A percentile compares a stretch with the other conserved stretches of the same genome.
These are phyloP conservation scores for Pleuronectes platessa DNA, from an alignment of 2,113 vertebrate genomes.

Conservation along the genomic window DNA sequence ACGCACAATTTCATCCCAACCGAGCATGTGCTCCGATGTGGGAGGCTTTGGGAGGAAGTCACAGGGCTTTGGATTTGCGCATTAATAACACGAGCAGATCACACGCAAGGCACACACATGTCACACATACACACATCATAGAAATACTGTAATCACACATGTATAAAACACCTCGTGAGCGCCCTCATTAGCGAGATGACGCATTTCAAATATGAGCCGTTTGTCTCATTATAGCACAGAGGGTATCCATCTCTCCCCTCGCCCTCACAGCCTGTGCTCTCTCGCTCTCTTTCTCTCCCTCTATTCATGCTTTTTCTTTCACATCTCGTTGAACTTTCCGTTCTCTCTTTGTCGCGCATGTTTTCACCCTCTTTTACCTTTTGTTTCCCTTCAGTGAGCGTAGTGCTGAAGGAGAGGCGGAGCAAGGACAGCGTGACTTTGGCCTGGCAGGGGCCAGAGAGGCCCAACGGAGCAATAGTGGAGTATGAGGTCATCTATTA, in stretches of 20 bases:
- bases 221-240: conserved; percentile 41
- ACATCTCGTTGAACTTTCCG: neutral
- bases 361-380: neutral
- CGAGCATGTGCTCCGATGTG: conserved; percentile 1
- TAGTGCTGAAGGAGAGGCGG: conserved; percentile 86
- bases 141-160: conserved; percentile 34
- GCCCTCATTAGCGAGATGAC: conserved; percentile 42
- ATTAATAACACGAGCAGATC: conserved; percentile 15
- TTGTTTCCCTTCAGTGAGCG: conserved; percentile 77
- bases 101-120: neutral
- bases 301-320: neutral
- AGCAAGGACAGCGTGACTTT: conserved; percentile 88
- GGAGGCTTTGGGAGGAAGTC: conserved; percentile 7
- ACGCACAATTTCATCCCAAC: conserved; percentile 24
- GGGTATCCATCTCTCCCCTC: conserved; percentile 16
- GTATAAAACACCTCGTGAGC: conserved; percentile 39
- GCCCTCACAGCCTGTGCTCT: too few species aligned
- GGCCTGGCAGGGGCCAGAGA: conserved; percentile 85
- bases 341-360: neutral
- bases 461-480: conserved; percentile 82
- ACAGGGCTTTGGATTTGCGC: conserved; percentile 12
- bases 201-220: conserved; percentile 2
- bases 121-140: conserved; percentile 3
- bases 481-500: conserved; percentile 89
- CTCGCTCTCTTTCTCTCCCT: too few species aligned